Evolutionary conservation across 2,888 invertebrate species (phyloP).

Genomic region (Megalurothrips usitatus): DNA sequence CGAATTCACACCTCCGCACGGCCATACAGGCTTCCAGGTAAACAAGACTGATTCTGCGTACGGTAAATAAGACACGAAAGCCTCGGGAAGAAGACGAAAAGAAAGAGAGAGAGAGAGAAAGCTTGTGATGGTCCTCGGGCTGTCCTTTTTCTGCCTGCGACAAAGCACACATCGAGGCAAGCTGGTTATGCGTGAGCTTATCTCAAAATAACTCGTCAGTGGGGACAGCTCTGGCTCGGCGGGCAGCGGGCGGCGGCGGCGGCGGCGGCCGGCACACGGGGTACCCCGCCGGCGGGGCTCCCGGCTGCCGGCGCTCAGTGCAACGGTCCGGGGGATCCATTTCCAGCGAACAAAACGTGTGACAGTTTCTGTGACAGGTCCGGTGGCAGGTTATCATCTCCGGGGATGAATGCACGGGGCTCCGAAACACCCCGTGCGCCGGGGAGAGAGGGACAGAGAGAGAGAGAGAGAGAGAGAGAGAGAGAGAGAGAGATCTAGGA

Average conservation of each 20-base stretch:
- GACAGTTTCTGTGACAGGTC: constrained; percentile 24
- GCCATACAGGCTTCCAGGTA: constrained; percentile 3
- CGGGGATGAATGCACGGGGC: neutral
- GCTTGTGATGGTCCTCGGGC: neutral
- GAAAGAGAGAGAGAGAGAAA: neutral
- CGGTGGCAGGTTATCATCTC: constrained; percentile 22
- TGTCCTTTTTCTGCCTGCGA: neutral
- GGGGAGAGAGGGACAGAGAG: too few relatives aligned
- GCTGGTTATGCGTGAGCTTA: constrained; percentile 13
- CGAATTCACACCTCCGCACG: neutral
- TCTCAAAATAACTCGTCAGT: neutral
- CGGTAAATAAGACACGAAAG: neutral
- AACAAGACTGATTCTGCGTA: neutral
- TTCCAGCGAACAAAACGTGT: constrained; percentile 24
- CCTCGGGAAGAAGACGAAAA: too few relatives aligned
- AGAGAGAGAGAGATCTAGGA: too few relatives aligned
- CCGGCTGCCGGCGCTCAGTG: neutral
- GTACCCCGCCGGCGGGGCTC: neutral
- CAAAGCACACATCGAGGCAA: constrained; percentile 12
- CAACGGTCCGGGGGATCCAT: constrained; percentile 4
- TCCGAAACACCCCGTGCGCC: too few relatives aligned
- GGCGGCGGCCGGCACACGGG: neutral
- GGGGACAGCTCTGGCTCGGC: neutral
- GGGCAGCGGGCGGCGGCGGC: neutral
- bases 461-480: too few relatives aligned